A percentile compares a stretch with the other conserved stretches of the same genome.
These are phyloP conservation scores for Eira barbara DNA, from an alignment of 2,113 vertebrate genomes.

Conservation along the genomic window DNA sequence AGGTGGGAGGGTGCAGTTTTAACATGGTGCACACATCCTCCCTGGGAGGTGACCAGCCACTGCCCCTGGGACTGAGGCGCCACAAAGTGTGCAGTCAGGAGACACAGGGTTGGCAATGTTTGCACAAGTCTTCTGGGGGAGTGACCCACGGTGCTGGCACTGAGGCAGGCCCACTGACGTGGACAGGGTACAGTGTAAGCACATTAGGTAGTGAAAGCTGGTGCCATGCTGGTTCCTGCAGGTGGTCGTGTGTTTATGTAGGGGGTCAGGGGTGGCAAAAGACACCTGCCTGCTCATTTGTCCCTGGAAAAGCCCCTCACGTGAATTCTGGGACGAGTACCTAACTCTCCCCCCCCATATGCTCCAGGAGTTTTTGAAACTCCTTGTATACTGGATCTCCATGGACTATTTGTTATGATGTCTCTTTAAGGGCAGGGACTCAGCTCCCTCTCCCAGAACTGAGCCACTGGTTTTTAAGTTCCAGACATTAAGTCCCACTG, in stretches of 20 bases:
- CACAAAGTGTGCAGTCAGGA: background rate
- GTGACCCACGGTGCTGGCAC: background rate
- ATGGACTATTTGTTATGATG: background rate
- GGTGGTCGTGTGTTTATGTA: background rate
- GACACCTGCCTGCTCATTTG: background rate
- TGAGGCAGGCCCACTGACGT: background rate
- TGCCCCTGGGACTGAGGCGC: background rate
- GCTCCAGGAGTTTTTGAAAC: background rate
- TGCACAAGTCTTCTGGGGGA: background rate
- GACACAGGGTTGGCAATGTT: background rate
- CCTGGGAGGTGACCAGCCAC: background rate
- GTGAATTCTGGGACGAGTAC: background rate
- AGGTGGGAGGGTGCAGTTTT: background rate
- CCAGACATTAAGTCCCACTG: background rate
- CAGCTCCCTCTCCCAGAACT: background rate
- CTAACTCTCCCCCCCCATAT: background rate
- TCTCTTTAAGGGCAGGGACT: background rate
- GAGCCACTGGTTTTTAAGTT: background rate
- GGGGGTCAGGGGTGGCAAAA: background rate
- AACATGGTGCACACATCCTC: background rate
- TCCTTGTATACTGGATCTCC: background rate
- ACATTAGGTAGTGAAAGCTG: background rate
- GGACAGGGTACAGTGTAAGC: background rate
- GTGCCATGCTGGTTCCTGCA: background rate
- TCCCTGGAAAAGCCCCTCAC: background rate